phyloP scores from a whole-genome alignment of 2,888 invertebrate genomes.

The Drosophila lacicola region DNA sequence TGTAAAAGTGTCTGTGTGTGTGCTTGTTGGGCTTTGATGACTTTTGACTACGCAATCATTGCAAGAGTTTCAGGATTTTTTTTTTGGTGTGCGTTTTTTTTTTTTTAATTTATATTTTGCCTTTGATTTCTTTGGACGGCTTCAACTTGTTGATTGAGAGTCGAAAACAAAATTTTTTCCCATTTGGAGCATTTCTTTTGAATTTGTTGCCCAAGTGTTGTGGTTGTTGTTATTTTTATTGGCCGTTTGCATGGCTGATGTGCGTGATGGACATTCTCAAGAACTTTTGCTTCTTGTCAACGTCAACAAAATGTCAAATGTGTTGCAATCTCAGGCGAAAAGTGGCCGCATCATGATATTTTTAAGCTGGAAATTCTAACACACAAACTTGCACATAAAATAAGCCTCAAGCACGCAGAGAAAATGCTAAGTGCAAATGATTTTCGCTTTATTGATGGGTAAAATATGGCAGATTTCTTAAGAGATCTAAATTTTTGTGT shows the following conservation, averaged over 20 bases:
- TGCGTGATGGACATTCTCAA: conserved; percentile 74
- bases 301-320: conserved; percentile 67
- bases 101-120: conserved; percentile 12
- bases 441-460: conserved; percentile 13
- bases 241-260: conserved; percentile 45
- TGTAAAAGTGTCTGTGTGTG: conserved; percentile 12
- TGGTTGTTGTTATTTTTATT: conserved; percentile 39
- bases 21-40: conserved; percentile 39
- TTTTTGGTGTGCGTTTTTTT: conserved; percentile 15
- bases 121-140: conserved; percentile 45
- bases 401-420: neutral
- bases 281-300: conserved; percentile 68
- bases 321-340: conserved; percentile 57
- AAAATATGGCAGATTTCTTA: conserved; percentile 14
- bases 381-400: conserved; percentile 24
- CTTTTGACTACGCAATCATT: conserved; percentile 61
- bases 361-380: conserved; percentile 50
- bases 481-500: neutral
- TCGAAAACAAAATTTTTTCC: conserved; percentile 39
- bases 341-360: conserved; percentile 45
- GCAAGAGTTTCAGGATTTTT: conserved; percentile 52
- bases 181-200: conserved; percentile 52
- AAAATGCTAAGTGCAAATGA: conserved; percentile 23
- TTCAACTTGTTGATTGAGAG: conserved; percentile 74
- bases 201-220: conserved; percentile 53